Percentiles rank a stretch among this genome's conserved stretches.
Conservation (phyloP, 2,113 vertebrate species). For the Saccopteryx leptura region DNA sequence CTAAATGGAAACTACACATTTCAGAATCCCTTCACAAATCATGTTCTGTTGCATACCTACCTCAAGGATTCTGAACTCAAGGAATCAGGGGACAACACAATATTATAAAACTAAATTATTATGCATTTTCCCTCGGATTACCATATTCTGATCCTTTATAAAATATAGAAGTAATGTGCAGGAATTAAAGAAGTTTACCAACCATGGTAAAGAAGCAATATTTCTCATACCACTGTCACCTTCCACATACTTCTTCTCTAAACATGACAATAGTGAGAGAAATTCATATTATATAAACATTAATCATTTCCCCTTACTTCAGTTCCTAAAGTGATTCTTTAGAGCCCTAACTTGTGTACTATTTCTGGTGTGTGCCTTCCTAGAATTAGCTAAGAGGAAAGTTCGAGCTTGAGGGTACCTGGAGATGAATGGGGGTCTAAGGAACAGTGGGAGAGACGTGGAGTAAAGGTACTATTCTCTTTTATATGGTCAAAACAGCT, state of each 20-base stretch:
- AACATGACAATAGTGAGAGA: background rate
- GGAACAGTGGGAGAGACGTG: background rate
- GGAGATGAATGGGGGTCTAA: background rate
- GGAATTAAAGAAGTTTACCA: background rate
- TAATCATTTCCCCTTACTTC: slow-evolving; percentile 38
- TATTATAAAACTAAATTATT: background rate
- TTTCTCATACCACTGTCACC: background rate
- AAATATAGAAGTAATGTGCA: background rate
- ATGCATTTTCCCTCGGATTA: background rate
- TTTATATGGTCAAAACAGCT: slow-evolving; percentile 17
- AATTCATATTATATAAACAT: background rate
- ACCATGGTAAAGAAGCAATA: background rate
- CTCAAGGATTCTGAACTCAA: slow-evolving; percentile 24
- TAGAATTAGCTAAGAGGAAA: slow-evolving; percentile 36
- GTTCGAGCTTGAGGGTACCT: background rate
- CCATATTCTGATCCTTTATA: background rate
- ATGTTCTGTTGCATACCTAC: background rate
- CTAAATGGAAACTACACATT: background rate
- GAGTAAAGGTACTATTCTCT: background rate
- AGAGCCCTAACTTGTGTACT: background rate
- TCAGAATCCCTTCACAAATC: background rate
- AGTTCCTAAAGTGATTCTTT: slow-evolving; percentile 3
- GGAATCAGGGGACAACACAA: background rate
- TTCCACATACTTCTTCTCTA: background rate
- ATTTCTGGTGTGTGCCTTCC: background rate